Evolutionary conservation across 2,113 vertebrate species (phyloP), one percentile per base, ranked within the genome.

Genomic region (Clarias batrachus): DNA sequence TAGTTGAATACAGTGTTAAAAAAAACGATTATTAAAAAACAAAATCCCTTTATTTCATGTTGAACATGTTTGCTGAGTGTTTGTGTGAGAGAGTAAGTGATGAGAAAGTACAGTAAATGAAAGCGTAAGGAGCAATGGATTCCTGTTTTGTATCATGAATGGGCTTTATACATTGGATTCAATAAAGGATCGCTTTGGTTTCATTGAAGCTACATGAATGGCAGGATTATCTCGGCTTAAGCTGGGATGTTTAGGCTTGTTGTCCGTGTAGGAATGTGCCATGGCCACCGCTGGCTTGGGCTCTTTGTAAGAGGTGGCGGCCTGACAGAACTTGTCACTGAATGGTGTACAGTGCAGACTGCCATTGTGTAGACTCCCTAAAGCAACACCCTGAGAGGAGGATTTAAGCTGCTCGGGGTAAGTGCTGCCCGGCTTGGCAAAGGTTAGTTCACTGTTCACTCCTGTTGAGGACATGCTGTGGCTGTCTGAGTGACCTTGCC

Each of bases 141-240:
- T 66, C 56, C 33, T 27, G 66, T 76, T 54, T 48, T 73, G 57
- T 73, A 70, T 66, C 56, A 70, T 86, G 84, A 86, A 86, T 70
- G 76, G 66, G 74, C 86, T 94, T 85, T 93, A 99, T 54, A 99
- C 98, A 16, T 99, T 99, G 0, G 98, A 99, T 91, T 99, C 98
- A 87, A 99, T 96, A 94, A 98, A 99, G 0, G 98, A 98, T 84
- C 96, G 96, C 97, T 99, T 99, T 97, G 97, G 97, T 95, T 99
- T 99, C 76, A 96, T 93, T 0, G 95, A 90, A 5, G 95, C 88
- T 90, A 94, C 89, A 0, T 96, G 97, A 84, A 96, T 92, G 86
- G 94, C 91, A 41, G 95, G 96, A 89, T 94, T 89, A 37, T 99
- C 98, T 88, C 93, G 94, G 79, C 57, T 68, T n/a, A 92, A 76